Evolutionary conservation across 2,888 invertebrate genomes (phyloP), one percentile per base, ranked within the genome.

Genomic region (Melanchra persicariae): DNA sequence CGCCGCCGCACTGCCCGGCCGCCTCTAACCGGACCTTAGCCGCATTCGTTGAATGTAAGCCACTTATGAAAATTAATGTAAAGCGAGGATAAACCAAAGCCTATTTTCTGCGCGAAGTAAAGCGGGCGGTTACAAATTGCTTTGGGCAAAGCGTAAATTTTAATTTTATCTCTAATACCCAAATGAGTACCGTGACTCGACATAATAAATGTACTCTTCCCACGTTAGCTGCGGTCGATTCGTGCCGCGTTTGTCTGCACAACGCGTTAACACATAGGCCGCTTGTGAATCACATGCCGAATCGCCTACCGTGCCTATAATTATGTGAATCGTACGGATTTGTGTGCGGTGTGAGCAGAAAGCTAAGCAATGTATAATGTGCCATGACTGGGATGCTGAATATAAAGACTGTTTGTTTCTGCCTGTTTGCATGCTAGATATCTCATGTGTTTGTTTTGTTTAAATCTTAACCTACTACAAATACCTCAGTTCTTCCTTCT

Each of bases 91-190:
- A 95, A 95, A 95, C 93, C 94, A 94, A 94, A 95, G 95, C 95
- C 94, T 95, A 93, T 96, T 95, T 95, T 95, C 95, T 94, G 93
- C 94, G 93, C 93, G 92, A 93, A 93, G 92, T 93, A 93, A 93
- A 94, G 92, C 94, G 93, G 92, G 93, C 92, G 94, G 94, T 94
- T 94, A 96, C 95, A 95, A 96, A 95, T 95, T 96, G 95, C 94
- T 96, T 95, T 94, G 94, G 95, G 95, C 95, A 94, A 93, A 94
- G 95, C 95, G 95, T 96, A 95, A 95, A 96, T 95, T 95, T 96
- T 95, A 95, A 96, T 95, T 95, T 96, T 95, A 95, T 96, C 95
- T 95, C 94, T 95, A 95, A 95, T 95, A 95, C 94, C 95, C 95
- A 94, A 96, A 95, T 95, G 95, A 95, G 95, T 93, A 92, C 92